A percentile compares a stretch with the other conserved stretches of the same genome.
Conservation (phyloP, 2,113 vertebrate species). For the Leptodactylus fuscus region DNA sequence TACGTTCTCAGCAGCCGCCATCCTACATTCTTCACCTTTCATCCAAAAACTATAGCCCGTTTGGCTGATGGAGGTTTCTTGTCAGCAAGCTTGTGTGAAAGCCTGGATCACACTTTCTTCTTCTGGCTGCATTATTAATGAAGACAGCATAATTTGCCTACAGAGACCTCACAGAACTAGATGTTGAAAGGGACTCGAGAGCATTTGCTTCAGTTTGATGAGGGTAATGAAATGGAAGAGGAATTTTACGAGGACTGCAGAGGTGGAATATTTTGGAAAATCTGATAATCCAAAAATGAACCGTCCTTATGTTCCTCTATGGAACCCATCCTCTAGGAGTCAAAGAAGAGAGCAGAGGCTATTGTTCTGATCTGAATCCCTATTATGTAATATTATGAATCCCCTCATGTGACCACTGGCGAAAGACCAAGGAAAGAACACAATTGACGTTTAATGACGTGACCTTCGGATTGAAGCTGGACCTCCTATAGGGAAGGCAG, state of each 20-base stretch:
- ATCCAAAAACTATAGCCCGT: conserved; percentile 21
- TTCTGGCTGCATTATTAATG: conserved; percentile 2
- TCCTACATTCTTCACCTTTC: background rate
- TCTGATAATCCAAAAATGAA: background rate
- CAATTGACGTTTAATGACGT: no score
- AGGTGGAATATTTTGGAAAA: background rate
- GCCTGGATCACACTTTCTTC: conserved; percentile 23
- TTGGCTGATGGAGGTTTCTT: background rate
- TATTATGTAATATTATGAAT: no score
- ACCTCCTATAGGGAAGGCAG: no score
- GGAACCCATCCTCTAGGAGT: no score
- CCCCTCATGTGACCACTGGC: no score
- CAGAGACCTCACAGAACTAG: background rate
- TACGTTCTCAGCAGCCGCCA: background rate
- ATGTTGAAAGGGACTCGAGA: background rate
- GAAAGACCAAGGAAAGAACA: no score
- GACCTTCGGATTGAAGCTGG: no score
- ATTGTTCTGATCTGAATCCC: no score
- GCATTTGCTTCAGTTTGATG: background rate
- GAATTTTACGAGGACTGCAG: background rate
- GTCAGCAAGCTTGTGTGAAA: conserved; percentile 30
- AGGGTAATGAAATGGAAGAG: background rate
- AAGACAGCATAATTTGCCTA: background rate
- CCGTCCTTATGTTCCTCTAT: no score
- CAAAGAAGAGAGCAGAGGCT: no score